phyloP scores from a whole-genome alignment of 2,113 vertebrate genomes.

The Erinaceus europaeus region DNA sequence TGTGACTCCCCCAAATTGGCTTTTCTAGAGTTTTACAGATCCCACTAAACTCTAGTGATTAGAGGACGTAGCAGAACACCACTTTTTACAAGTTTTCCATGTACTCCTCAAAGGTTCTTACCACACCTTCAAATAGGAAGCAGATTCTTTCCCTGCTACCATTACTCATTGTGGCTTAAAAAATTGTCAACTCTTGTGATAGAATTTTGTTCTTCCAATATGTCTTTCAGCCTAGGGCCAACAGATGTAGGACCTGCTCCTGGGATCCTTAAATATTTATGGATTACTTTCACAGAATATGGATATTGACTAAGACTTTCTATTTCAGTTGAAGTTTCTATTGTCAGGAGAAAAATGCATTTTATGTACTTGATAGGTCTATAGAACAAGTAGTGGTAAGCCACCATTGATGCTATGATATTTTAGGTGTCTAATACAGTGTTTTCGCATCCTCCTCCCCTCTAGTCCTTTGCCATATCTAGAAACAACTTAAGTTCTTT shows the following conservation, averaged over 20 bases:
- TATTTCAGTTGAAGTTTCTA: neutral
- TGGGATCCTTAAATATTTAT: constrained; percentile 19
- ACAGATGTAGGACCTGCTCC: neutral
- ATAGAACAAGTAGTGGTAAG: constrained; percentile 8
- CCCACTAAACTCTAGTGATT: constrained; percentile 38
- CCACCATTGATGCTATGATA: neutral
- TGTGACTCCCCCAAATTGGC: neutral
- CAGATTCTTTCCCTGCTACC: neutral
- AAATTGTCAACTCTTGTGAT: neutral
- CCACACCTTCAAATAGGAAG: neutral
- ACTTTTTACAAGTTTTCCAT: neutral
- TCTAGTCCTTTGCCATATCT: neutral
- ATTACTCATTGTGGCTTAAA: neutral
- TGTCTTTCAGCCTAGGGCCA: constrained; percentile 6
- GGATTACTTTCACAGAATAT: neutral
- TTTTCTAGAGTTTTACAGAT: constrained; percentile 11
- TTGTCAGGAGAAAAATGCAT: neutral
- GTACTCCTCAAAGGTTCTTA: constrained; percentile 35
- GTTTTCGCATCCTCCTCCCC: neutral
- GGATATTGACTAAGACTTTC: neutral
- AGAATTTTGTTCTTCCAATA: constrained; percentile 21
- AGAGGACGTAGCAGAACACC: neutral
- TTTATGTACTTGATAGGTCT: neutral
- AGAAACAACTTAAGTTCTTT: neutral
- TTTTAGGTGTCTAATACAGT: neutral